A percentile compares a stretch with the other conserved stretches of the same genome.
Conservation (phyloP, 1,140 invertebrate species). For the Drosophila pandora region DNA sequence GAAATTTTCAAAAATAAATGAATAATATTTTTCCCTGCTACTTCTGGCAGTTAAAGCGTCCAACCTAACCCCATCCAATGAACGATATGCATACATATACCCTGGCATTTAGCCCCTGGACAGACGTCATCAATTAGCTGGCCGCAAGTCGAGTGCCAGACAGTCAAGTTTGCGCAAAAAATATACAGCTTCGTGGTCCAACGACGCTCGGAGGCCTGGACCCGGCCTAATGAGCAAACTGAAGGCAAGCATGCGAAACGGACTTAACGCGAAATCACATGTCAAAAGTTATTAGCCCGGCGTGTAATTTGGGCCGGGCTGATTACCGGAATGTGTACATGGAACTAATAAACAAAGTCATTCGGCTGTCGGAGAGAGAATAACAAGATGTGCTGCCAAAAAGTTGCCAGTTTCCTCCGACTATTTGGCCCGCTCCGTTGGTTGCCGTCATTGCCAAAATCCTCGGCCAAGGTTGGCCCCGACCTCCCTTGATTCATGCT, state of each 20-base stretch:
- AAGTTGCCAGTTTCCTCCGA: slow-evolving; percentile 34
- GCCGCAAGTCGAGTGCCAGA: slow-evolving; percentile 42
- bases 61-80: slow-evolving; percentile 7
- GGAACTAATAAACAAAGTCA: slow-evolving; percentile 77
- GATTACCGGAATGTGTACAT: slow-evolving; percentile 67
- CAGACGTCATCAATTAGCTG: slow-evolving; percentile 71
- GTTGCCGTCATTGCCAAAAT: slow-evolving; percentile 73
- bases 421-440: slow-evolving; percentile 1
- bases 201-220: slow-evolving; percentile 6
- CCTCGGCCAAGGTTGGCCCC: slow-evolving; percentile 41
- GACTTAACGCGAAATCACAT: slow-evolving; percentile 63
- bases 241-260: slow-evolving; percentile 6
- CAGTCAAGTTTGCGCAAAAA: slow-evolving; percentile 71
- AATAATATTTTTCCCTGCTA: too few species aligned
- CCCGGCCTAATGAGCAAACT: slow-evolving; percentile 68
- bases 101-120: slow-evolving; percentile 5
- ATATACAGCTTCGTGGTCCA: slow-evolving; percentile 49
- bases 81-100: slow-evolving; percentile 2
- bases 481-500: slow-evolving; percentile 32
- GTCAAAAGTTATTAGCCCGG: slow-evolving; percentile 76
- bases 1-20: too few species aligned
- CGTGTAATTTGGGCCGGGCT: slow-evolving; percentile 74
- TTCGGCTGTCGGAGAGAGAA: slow-evolving; percentile 54
- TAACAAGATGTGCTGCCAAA: slow-evolving; percentile 67
- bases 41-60: background rate